Conservation (phyloP, 2,113 vertebrate species). For the Nothobranchius furzeri region DNA sequence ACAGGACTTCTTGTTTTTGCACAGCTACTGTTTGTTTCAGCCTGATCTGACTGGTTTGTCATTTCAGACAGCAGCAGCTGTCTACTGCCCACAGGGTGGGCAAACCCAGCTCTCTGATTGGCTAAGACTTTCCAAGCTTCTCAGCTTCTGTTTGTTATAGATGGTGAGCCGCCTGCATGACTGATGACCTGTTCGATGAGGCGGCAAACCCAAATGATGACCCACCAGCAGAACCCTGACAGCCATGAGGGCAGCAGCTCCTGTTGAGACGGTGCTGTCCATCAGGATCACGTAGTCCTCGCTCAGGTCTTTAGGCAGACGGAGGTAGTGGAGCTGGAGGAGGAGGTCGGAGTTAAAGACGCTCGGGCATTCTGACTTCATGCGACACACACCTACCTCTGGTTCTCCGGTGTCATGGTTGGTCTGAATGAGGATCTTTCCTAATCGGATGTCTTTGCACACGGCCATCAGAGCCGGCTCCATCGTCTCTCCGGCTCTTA, state of each 20-base stretch:
- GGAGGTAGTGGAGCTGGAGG: conserved; percentile 87
- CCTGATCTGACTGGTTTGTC: too few relatives aligned
- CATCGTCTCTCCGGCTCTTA: conserved; percentile 91
- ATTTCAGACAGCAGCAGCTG: too few relatives aligned
- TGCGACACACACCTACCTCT: conserved; percentile 40
- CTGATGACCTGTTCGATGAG: too few relatives aligned
- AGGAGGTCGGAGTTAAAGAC: neutral
- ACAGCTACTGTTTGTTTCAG: too few relatives aligned
- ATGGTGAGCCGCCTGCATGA: too few relatives aligned
- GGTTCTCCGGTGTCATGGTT: conserved; percentile 90
- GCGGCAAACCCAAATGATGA: neutral
- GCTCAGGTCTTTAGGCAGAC: conserved; percentile 89
- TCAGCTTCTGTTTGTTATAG: too few relatives aligned
- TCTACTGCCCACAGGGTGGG: too few relatives aligned
- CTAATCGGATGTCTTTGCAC: conserved; percentile 90
- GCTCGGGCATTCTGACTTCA: neutral
- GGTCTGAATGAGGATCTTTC: conserved; percentile 94
- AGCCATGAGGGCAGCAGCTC: conserved; percentile 89
- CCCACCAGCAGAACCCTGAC: conserved; percentile 87
- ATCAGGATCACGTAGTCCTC: conserved; percentile 93
- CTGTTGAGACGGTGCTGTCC: conserved; percentile 93
- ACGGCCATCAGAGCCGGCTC: conserved; percentile 89
- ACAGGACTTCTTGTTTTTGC: too few relatives aligned
- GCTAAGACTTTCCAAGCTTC: too few relatives aligned
- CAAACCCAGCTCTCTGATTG: too few relatives aligned